These are phyloP conservation scores for Sciaenops ocellatus DNA, from an alignment of 2,797 vertebrate genomes.

Conservation along the genomic window DNA sequence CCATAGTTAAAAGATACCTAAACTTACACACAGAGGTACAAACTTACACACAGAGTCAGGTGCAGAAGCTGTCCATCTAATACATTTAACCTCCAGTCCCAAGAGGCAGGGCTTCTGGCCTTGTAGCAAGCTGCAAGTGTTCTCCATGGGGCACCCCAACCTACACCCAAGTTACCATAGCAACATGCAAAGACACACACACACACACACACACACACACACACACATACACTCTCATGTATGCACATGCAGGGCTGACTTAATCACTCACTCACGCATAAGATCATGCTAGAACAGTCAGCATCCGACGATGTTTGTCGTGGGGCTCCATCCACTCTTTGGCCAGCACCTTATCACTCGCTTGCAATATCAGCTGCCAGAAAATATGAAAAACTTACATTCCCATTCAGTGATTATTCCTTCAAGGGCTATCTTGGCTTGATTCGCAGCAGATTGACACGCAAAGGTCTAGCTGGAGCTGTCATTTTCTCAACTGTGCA, in stretches of 20 bases:
- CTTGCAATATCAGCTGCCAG: constrained; percentile 55
- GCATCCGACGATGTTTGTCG: constrained; percentile 45
- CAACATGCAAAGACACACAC: constrained; percentile 62
- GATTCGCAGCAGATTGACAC: constrained; percentile 42
- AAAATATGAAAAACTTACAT: constrained; percentile 43
- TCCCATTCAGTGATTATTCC: constrained; percentile 43
- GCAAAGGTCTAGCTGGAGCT: constrained; percentile 3
- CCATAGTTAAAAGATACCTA: constrained; percentile 4
- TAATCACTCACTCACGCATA: constrained; percentile 70
- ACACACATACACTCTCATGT: neutral
- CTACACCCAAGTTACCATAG: constrained; percentile 71
- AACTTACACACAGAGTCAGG: neutral
- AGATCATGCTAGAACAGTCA: constrained; percentile 62
- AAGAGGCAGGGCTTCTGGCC: constrained; percentile 56
- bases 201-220: constrained; percentile 23
- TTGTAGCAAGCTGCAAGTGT: constrained; percentile 52
- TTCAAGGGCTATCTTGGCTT: constrained; percentile 40
- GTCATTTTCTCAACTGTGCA: constrained; percentile 26
- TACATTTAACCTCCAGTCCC: constrained; percentile 35
- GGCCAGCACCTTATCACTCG: constrained; percentile 31
- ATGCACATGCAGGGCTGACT: constrained; percentile 35
- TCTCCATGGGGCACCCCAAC: constrained; percentile 66
- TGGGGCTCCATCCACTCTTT: constrained; percentile 25
- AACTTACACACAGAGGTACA: neutral
- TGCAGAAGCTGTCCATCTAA: constrained; percentile 50